Base-by-base conservation (phyloP, 2,888 invertebrate species). In the Stratiomys singularior region DNA sequence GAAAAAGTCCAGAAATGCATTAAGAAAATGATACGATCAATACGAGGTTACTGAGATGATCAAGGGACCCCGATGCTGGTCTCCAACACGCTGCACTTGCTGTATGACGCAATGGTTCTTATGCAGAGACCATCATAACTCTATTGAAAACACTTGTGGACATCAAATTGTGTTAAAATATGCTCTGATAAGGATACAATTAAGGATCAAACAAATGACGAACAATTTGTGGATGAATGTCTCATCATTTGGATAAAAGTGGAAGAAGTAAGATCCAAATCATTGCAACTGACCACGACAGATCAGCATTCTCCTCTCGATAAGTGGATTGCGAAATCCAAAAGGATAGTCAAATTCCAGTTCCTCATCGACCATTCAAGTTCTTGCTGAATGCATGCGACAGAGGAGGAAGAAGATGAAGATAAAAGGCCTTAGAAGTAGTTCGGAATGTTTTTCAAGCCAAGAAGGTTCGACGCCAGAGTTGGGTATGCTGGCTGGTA, bases 1-100 rank as follows among this genome's bases (percentile, higher is more conserved):
- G 47, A 47, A 69, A 66, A 47, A 46, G 46, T 69, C 46, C 69
- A 47, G 47, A 69, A 69, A 69, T 25, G 69, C 69, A 74, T 58
- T 74, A 44, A 74, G 60, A 60, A 74, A 58, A 60, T 46, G 47
- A 52, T 52, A 30, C 74, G 74, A 74, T 74, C 60, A 60, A 58
- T 52, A 56, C 47, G 47, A 69, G 46, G 44, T 47, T 23, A 13
- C 23, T 18, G 23, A 21, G 64, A 46, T 69, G 47, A 69, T 69
- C 69, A 60, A 76, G 71, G 76, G 69, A 25, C 2, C 74, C 23
- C 44, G 63, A 66, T 23, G 23, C 60, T 23, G 47, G 56, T 27
- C 47, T 27, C 47, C 56, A 63, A 28, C 30, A 63, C 18, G 44
- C 46, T 21, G 77, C 37, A 28, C 47, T 28, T 15, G 27, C 18